Evolutionary conservation across 2,888 invertebrate genomes (phyloP).

Genomic region (Seira musarum): DNA sequence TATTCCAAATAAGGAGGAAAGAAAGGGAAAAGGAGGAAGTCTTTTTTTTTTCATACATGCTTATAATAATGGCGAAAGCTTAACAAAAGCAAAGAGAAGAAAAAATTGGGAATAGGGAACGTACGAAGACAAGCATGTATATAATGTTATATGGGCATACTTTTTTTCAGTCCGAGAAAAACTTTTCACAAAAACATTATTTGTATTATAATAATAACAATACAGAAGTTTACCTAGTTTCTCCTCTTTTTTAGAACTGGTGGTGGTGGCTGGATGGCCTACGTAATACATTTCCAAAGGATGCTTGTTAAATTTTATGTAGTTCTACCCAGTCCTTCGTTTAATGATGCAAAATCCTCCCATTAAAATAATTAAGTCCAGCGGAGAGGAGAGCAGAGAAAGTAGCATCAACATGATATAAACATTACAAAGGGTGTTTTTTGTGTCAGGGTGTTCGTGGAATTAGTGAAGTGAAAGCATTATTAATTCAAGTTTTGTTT

Average conservation of each 20-base stretch:
- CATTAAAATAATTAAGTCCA: neutral
- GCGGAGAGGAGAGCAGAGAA: neutral
- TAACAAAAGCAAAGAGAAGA: neutral
- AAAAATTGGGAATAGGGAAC: neutral
- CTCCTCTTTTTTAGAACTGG: conserved; percentile 4
- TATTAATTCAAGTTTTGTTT: neutral
- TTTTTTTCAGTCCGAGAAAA: conserved; percentile 1
- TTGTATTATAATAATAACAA: conserved; percentile 24
- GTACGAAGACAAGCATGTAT: conserved; percentile 8
- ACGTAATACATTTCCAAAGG: neutral
- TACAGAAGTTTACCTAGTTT: conserved; percentile 33
- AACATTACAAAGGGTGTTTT: neutral
- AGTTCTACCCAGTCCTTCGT: neutral
- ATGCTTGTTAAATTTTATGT: conserved; percentile 11
- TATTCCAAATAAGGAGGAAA: conserved; percentile 16
- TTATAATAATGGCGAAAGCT: conserved; percentile 13
- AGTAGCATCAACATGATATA: conserved; percentile 13
- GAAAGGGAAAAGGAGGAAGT: conserved; percentile 16
- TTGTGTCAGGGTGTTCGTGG: too few species aligned
- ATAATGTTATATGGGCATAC: neutral
- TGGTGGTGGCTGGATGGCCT: conserved; percentile 17
- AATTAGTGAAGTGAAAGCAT: neutral
- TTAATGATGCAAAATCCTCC: conserved; percentile 4
- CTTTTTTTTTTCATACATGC: conserved; percentile 5
- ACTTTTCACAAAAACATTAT: conserved; percentile 36